phyloP scores from a whole-genome alignment of 1,140 invertebrate species.

The Apis mellifera region Amel_HAv3.1 CM009931.2:14798501-14799000 shows the following conservation, averaged over 20 bases:
- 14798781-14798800: background rate
- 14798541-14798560: too few relatives aligned
- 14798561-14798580: too few relatives aligned
- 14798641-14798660: too few relatives aligned
- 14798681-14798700: background rate
- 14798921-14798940: constrained; percentile 37
- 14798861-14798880: background rate
- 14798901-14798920: constrained; percentile 41
- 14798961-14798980: constrained; percentile 55
- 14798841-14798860: background rate
- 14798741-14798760: too few relatives aligned
- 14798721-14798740: too few relatives aligned
- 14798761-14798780: too few relatives aligned
- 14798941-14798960: constrained; percentile 51
- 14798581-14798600: too few relatives aligned
- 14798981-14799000: constrained; percentile 46
- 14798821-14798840: background rate
- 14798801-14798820: background rate
- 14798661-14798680: background rate
- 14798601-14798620: too few relatives aligned
- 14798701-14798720: background rate
- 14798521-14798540: too few relatives aligned
- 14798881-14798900: constrained; percentile 16
- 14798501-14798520: too few relatives aligned
- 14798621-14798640: too few relatives aligned